Evolutionary conservation across 1,140 invertebrate genomes (phyloP), one percentile per base, ranked within the genome.

Genomic region (Drosophila auraria): DNA sequence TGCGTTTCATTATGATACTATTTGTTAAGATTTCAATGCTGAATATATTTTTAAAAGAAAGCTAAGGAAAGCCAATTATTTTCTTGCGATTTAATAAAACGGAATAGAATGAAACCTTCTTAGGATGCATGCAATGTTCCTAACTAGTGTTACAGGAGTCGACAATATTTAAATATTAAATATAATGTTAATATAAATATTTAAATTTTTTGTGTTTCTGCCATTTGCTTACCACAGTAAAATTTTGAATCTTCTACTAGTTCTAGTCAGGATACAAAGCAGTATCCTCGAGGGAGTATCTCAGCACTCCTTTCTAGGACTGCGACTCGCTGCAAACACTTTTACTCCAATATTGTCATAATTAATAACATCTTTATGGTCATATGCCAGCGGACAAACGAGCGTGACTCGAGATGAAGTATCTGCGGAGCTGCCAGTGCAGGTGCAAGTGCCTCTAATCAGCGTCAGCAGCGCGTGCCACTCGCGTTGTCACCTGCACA

Each of bases 341-440:
- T 81, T 81, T 89, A 87, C 81, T 89, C 84, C 87, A 81, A 84
- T 84, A 90, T 89, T 89, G 84, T 87, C 84, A 87, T 89, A 89
- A 84, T 87, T 87, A 89, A 89, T 87, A 89, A 82, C 62, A 62
- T 80, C 63, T 78, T 80, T 89, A 87, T 89, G 83, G 84, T 70
- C 72, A 76, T 73, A 70, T 82, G 51, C 62, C 51, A 54, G 64
- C 25, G 14, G 38, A 45, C 56, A 30, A 72, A 30, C 68, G 62
- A 68, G 78, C 69, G 53, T 70, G 66, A 59, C 63, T 75, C 66
- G 71, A 44, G 57, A 45, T 36, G 71, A 61, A 70, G 68, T 71
- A 71, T 71, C 54, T 72, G 69, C 40, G 25, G 33, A 62, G 58
- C 38, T 38, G 30, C 14, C 15, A 15, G 44, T 56, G 63, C 74